Conservation (phyloP, 2,888 invertebrate genomes). For the Drosophila siamana region DNA sequence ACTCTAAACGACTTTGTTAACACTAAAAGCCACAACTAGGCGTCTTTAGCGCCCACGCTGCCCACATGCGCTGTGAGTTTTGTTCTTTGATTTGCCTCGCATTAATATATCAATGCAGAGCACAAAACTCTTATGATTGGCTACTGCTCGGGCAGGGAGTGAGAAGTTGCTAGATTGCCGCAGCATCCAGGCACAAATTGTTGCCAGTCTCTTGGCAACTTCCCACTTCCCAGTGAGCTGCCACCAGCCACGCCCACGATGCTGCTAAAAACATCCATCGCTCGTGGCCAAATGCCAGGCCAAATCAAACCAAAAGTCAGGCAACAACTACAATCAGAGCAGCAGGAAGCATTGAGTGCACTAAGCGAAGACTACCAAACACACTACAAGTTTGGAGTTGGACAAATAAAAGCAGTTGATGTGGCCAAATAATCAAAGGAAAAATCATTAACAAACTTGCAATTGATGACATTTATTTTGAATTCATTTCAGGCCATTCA, state of each 20-base stretch:
- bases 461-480: no score
- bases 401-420: no score
- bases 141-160: conserved; percentile 30
- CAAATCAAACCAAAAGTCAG: conserved; percentile 3
- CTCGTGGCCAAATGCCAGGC: conserved; percentile 15
- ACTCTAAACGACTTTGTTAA: conserved; percentile 1
- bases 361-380: background rate
- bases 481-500: no score
- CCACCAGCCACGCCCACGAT: conserved; percentile 45
- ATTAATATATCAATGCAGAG: conserved; percentile 15
- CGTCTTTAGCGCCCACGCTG: background rate
- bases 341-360: background rate
- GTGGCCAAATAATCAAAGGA: no score
- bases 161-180: conserved; percentile 27
- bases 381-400: background rate
- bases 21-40: conserved; percentile 3
- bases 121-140: conserved; percentile 28
- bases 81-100: conserved; percentile 5
- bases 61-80: conserved; percentile 15
- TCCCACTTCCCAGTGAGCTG: conserved; percentile 26
- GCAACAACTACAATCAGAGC: background rate
- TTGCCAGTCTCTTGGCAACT: conserved; percentile 7
- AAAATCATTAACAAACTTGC: no score
- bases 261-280: conserved; percentile 18
- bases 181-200: conserved; percentile 10